phyloP scores from a whole-genome alignment of 2,113 vertebrate genomes.

The Mustela nigripes region DNA sequence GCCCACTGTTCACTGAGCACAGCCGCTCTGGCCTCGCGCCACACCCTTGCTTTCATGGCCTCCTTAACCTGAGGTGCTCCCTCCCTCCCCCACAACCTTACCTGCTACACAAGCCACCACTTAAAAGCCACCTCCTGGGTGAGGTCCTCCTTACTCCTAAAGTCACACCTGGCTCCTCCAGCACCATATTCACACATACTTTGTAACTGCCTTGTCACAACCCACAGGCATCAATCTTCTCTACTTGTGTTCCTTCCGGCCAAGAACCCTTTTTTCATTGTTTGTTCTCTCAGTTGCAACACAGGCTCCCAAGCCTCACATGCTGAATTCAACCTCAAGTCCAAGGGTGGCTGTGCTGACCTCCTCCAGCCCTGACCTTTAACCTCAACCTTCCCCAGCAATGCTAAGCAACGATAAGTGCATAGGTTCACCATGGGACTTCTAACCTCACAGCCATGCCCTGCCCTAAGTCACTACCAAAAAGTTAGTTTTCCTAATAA shows the following conservation, averaged over 20 bases:
- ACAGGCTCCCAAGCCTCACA: neutral
- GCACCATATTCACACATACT: neutral
- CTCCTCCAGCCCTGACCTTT: neutral
- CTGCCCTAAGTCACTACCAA: neutral
- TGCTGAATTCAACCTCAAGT: neutral
- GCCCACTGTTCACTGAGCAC: accelerated
- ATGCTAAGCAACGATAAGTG: neutral
- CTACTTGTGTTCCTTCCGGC: neutral
- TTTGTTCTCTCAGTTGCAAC: neutral
- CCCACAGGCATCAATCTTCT: neutral
- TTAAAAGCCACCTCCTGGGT: neutral
- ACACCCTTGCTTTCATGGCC: neutral
- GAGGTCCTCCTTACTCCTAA: neutral
- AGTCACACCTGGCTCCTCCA: neutral
- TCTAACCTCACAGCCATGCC: neutral
- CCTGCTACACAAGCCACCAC: neutral
- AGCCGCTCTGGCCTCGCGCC: no score
- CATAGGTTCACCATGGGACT: neutral
- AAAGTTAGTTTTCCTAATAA: neutral
- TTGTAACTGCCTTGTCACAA: neutral
- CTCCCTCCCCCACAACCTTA: neutral
- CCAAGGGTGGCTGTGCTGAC: neutral
- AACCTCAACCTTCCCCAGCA: neutral
- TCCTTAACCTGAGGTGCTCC: accelerated
- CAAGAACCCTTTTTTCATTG: neutral